These are phyloP conservation scores for Nebria brevicollis DNA, from an alignment of 2,888 invertebrate species.

Conservation along the genomic window DNA sequence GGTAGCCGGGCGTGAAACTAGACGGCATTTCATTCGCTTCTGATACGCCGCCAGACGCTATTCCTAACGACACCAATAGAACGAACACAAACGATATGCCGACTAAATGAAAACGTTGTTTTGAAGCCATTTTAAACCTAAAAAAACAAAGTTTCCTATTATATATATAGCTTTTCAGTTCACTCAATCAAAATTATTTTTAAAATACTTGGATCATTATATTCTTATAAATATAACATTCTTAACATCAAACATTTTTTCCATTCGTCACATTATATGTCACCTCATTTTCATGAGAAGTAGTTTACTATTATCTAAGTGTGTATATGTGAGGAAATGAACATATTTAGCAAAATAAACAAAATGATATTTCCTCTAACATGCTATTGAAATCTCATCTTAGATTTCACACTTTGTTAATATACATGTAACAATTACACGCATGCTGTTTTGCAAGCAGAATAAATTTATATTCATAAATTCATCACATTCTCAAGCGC, in stretches of 20 bases:
- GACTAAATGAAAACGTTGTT: slow-evolving; percentile 31
- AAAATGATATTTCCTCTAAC: not conserved
- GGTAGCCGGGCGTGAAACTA: slow-evolving; percentile 27
- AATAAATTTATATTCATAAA: not conserved
- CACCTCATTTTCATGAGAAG: too few species aligned
- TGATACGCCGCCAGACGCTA: slow-evolving; percentile 15
- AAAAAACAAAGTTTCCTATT: slow-evolving; percentile 31
- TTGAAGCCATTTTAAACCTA: slow-evolving; percentile 33
- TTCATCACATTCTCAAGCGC: not conserved
- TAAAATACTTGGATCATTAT: too few species aligned
- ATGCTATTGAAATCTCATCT: not conserved
- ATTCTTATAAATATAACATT: too few species aligned
- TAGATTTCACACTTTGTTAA: not conserved
- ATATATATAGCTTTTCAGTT: too few species aligned
- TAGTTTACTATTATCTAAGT: too few species aligned
- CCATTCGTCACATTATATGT: too few species aligned
- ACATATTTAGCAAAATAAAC: too few species aligned
- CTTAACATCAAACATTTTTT: too few species aligned
- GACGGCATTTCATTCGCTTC: slow-evolving; percentile 23
- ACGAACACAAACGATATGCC: slow-evolving; percentile 28
- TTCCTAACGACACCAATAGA: slow-evolving; percentile 21
- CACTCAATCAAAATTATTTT: too few species aligned
- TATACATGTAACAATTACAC: not conserved
- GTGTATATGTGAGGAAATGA: too few species aligned
- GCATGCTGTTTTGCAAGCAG: not conserved